These are phyloP conservation scores for Agonopterix heracliana DNA, from an alignment of 2,888 invertebrate genomes.

Conservation along the genomic window DNA sequence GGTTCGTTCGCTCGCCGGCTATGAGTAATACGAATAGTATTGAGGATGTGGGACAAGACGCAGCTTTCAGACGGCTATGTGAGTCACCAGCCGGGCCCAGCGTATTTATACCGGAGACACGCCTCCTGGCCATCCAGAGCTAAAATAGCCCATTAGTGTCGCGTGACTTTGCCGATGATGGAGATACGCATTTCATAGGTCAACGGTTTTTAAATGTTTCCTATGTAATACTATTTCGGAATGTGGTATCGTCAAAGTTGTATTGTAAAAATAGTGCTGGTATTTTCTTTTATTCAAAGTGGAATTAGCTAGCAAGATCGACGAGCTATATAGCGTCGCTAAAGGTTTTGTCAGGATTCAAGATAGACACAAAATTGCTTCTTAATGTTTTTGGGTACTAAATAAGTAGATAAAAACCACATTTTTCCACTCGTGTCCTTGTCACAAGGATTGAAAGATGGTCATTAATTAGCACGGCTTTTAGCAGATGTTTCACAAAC, in stretches of 20 bases:
- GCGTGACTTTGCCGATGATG: constrained; percentile 52
- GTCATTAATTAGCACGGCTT: constrained; percentile 31
- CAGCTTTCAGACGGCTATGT: constrained; percentile 65
- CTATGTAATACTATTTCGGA: not conserved
- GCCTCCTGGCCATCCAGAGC: constrained; percentile 65
- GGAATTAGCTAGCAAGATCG: too few species aligned
- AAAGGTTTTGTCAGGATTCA: too few species aligned
- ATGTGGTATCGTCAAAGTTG: too few species aligned
- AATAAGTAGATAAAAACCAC: too few species aligned
- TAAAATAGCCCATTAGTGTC: constrained; percentile 64
- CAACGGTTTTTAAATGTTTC: constrained; percentile 25
- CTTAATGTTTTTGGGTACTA: too few species aligned
- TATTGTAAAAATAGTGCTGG: too few species aligned
- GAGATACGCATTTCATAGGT: constrained; percentile 41
- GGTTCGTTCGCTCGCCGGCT: constrained; percentile 57
- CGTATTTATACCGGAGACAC: constrained; percentile 72
- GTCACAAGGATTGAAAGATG: constrained; percentile 22
- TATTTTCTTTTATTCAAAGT: too few species aligned
- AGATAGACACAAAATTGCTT: too few species aligned
- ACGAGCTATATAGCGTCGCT: too few species aligned
- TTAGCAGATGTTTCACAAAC: constrained; percentile 31
- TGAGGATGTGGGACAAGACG: constrained; percentile 71
- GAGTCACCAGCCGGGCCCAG: constrained; percentile 58
- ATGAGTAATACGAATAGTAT: constrained; percentile 66
- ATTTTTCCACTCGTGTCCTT: constrained; percentile 16